These are phyloP conservation scores for Pinna nobilis DNA, from an alignment of 1,140 invertebrate species.

Conservation along the genomic window DNA sequence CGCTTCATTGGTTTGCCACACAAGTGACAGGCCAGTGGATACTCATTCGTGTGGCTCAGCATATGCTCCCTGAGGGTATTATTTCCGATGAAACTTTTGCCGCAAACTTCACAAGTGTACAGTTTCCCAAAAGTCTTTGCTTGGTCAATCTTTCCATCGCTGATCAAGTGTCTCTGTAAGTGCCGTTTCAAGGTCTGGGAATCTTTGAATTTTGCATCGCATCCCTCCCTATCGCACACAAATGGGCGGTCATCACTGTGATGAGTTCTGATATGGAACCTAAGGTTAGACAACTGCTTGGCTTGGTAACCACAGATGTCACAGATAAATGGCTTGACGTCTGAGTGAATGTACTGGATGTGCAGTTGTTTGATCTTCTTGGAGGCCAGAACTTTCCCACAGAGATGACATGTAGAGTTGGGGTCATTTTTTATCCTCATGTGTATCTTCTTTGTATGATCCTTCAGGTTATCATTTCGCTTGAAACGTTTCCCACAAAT, in stretches of 20 bases:
- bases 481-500: constrained; percentile 10
- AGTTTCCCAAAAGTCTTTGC: constrained; percentile 5
- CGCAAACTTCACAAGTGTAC: constrained; percentile 2
- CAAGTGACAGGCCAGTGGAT: constrained; percentile 2
- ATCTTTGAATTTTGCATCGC: constrained; percentile 3
- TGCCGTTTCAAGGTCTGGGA: neutral
- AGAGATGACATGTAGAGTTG: neutral
- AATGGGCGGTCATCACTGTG: constrained; percentile 10
- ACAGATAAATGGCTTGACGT: constrained; percentile 12
- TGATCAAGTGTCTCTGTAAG: neutral
- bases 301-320: constrained; percentile 15
- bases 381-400: constrained; percentile 6
- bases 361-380: neutral
- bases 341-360: neutral
- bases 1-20: constrained; percentile 9
- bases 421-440: neutral
- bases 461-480: constrained; percentile 16
- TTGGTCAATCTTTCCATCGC: constrained; percentile 4
- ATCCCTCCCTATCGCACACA: constrained; percentile 2
- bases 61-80: constrained; percentile 4
- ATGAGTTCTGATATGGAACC: constrained; percentile 3
- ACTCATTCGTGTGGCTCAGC: constrained; percentile 2
- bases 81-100: constrained; percentile 8
- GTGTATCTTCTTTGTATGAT: constrained; percentile 3
- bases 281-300: constrained; percentile 4